Evolutionary conservation across 2,888 invertebrate genomes (phyloP).

Genomic region (Dynastes hyllus): DNA sequence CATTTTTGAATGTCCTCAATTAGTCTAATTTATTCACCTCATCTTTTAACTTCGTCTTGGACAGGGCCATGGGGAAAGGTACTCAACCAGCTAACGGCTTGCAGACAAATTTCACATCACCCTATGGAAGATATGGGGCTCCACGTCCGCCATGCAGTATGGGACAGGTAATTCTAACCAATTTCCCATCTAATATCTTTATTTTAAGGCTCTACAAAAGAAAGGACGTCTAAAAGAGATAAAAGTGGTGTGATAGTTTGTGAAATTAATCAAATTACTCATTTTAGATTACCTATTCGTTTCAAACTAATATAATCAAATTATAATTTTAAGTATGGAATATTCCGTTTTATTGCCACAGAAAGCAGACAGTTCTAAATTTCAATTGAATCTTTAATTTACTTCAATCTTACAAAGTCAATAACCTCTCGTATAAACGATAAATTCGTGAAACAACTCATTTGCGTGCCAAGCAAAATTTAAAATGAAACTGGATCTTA

Average conservation of each 20-base stretch:
- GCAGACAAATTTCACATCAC: constrained; percentile 66
- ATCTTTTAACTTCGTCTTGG: constrained; percentile 53
- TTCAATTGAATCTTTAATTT: too few species aligned
- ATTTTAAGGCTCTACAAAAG: constrained; percentile 5
- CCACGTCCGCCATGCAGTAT: constrained; percentile 79
- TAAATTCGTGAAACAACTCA: constrained; percentile 18
- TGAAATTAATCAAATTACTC: too few species aligned
- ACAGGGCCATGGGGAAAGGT: constrained; percentile 53
- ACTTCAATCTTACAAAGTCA: background rate
- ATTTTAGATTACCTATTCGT: too few species aligned
- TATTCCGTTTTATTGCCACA: too few species aligned
- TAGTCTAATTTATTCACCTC: constrained; percentile 51
- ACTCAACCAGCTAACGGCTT: constrained; percentile 67
- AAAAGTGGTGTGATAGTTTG: too few species aligned
- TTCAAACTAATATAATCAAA: too few species aligned
- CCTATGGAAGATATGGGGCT: constrained; percentile 78
- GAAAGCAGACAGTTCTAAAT: too few species aligned
- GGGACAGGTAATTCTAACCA: constrained; percentile 74
- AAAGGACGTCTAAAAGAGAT: background rate
- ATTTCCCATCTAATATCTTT: background rate
- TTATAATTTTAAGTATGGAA: too few species aligned
- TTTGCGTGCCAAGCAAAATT: constrained; percentile 26
- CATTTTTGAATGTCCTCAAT: too few species aligned
- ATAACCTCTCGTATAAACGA: background rate
- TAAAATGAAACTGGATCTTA: background rate